A percentile compares a stretch with the other conserved stretches of the same genome.
Conservation (phyloP, 2,797 vertebrate species). For the Hyperoplus immaculatus region DNA sequence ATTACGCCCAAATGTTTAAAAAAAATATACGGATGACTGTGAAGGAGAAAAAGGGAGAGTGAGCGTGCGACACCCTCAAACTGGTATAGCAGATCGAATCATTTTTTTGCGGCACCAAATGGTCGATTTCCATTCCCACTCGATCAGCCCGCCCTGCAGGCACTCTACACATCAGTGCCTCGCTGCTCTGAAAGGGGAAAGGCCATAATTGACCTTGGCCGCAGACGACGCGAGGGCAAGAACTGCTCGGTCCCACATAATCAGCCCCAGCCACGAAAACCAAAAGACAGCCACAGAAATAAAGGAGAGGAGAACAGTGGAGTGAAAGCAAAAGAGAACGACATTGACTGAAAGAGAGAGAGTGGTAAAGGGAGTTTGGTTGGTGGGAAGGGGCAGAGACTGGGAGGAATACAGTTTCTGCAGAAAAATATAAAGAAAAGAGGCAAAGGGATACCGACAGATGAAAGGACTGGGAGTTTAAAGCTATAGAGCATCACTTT, state of each 20-base stretch:
- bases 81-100: constrained; percentile 70
- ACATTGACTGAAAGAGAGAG: constrained; percentile 17
- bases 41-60: constrained; percentile 43
- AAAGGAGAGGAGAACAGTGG: constrained; percentile 42
- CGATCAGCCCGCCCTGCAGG: constrained; percentile 46
- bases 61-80: constrained; percentile 56
- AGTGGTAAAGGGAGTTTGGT: not conserved
- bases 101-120: constrained; percentile 71
- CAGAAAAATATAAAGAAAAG: constrained; percentile 24
- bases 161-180: constrained; percentile 69
- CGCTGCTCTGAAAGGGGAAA: constrained; percentile 76
- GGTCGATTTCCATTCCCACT: constrained; percentile 75
- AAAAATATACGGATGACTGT: constrained; percentile 41
- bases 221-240: constrained; percentile 73
- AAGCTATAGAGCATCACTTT: not conserved
- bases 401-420: constrained; percentile 15
- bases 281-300: constrained; percentile 52
- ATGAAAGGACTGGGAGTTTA: constrained; percentile 53
- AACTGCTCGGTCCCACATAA: constrained; percentile 80
- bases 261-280: constrained; percentile 70
- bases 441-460: constrained; percentile 50
- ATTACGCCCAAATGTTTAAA: constrained; percentile 28
- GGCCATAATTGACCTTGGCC: constrained; percentile 86
- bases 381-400: constrained; percentile 6
- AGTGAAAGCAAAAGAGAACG: constrained; percentile 4